A percentile compares a stretch with the other conserved stretches of the same genome.
Conservation (phyloP, 2,797 vertebrate genomes). For the Petrocephalus schoutedeni region DNA sequence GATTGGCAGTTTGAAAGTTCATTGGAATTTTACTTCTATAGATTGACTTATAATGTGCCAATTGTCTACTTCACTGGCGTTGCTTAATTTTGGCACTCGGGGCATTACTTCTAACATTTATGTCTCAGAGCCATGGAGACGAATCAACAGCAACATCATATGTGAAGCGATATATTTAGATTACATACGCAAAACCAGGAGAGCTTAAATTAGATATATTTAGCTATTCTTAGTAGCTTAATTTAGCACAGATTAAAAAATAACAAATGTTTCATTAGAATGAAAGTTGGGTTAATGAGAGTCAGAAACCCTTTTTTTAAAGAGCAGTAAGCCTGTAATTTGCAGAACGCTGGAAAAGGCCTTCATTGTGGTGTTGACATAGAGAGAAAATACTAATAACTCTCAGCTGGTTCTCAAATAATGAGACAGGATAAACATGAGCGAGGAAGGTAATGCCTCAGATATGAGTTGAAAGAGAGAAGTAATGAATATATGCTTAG, state of each 20-base stretch:
- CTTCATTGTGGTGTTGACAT: not conserved
- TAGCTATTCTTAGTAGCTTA: constrained; percentile 1
- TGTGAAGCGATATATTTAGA: not conserved
- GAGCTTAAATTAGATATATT: not conserved
- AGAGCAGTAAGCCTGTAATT: not conserved
- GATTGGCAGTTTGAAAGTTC: not conserved
- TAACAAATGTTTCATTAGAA: constrained; percentile 15
- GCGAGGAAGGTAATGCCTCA: not conserved
- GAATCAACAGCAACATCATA: not conserved
- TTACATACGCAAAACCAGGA: not conserved
- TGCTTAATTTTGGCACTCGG: not conserved
- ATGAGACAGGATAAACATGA: not conserved
- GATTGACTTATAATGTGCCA: not conserved
- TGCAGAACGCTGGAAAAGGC: not conserved
- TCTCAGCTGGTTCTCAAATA: not conserved
- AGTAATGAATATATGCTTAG: not conserved
- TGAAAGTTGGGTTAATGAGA: constrained; percentile 1
- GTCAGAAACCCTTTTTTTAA: constrained; percentile 4
- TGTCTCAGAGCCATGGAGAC: not conserved
- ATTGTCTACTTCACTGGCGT: not conserved
- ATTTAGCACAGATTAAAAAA: constrained; percentile 9
- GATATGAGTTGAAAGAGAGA: not conserved
- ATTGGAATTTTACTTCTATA: not conserved
- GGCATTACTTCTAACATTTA: not conserved
- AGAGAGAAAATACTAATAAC: not conserved